phyloP scores from a whole-genome alignment of 2,113 vertebrate genomes.

The Tupaia tana region DNA sequence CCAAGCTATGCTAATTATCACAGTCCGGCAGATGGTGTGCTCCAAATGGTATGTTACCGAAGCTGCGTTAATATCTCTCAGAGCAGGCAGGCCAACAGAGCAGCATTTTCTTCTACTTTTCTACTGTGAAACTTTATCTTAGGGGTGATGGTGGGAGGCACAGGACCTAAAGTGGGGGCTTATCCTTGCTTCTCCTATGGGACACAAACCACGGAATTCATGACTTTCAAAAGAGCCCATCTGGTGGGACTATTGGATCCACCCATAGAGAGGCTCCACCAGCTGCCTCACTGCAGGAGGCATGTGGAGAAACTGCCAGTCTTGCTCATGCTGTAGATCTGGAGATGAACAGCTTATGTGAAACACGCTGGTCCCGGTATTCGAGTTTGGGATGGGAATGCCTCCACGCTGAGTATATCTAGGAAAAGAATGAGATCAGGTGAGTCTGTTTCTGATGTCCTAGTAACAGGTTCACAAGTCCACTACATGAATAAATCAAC shows the following conservation, averaged over 20 bases:
- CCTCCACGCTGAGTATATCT: not conserved
- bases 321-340: not conserved
- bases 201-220: not conserved
- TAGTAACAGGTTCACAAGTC: not conserved
- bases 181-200: not conserved
- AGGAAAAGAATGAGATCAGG: not conserved
- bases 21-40: constrained; percentile 54
- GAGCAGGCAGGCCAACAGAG: not conserved
- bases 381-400: not conserved
- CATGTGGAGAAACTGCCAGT: not conserved
- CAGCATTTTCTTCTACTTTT: not conserved
- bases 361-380: not conserved
- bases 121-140: not conserved
- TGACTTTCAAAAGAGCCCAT: not conserved
- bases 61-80: constrained; percentile 26
- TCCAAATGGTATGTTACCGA: constrained; percentile 49
- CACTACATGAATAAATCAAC: not conserved
- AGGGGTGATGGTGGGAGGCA: not conserved
- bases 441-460: not conserved
- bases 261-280: not conserved
- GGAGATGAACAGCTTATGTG: not conserved
- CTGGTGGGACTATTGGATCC: not conserved
- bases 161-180: not conserved
- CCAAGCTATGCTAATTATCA: constrained; percentile 54
- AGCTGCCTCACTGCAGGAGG: not conserved